Percentiles rank a stretch among this genome's conserved stretches.
Evolutionary conservation across 2,797 vertebrate genomes (phyloP).

Genomic region (Malacoraja senta): DNA sequence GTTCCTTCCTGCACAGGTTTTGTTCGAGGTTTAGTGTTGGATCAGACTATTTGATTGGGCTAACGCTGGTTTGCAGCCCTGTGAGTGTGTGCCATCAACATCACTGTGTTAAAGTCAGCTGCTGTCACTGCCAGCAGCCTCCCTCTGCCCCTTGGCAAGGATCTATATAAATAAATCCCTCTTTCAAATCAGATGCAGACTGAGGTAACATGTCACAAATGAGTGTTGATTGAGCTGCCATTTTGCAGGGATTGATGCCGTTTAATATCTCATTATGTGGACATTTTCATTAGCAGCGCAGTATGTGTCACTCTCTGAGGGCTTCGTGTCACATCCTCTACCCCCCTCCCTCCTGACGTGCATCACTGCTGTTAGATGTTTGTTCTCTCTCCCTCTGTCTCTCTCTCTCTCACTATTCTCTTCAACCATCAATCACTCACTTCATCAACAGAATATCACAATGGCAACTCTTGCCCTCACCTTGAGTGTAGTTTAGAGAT

Average conservation of each 20-base stretch:
- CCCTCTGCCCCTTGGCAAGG: neutral
- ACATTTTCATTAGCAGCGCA: neutral
- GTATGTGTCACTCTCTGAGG: neutral
- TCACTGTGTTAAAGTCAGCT: neutral
- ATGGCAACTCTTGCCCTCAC: too few relatives aligned
- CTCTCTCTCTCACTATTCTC: too few relatives aligned
- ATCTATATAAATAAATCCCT: neutral
- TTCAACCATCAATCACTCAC: too few relatives aligned
- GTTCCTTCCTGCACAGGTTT: too few relatives aligned
- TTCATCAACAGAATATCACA: too few relatives aligned
- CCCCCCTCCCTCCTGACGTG: too few relatives aligned
- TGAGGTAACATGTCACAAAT: neutral
- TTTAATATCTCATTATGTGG: neutral
- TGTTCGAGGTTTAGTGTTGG: too few relatives aligned
- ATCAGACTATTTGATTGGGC: neutral
- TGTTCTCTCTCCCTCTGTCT: too few relatives aligned
- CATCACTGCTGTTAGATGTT: too few relatives aligned
- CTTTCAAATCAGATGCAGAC: neutral
- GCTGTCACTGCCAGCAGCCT: neutral
- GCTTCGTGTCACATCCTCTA: neutral
- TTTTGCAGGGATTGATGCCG: neutral
- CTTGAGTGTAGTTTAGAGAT: too few relatives aligned
- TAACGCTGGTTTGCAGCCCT: neutral
- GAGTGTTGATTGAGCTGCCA: neutral
- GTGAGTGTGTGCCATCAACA: too few relatives aligned